Conservation (phyloP, 2,797 vertebrate species). For the Sebastes diaconus region DNA sequence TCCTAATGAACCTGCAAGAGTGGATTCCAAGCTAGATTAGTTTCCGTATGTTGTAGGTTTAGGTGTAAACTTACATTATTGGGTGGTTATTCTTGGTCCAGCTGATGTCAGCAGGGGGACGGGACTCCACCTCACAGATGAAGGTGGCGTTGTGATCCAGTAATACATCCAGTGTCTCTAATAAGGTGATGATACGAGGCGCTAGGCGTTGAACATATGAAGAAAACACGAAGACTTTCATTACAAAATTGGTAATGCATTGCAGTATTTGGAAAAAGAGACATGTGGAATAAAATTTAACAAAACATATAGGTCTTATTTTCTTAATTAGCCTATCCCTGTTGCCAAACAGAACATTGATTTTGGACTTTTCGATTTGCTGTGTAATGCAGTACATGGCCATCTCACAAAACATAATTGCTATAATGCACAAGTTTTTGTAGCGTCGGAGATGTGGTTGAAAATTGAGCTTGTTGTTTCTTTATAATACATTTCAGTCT, state of each 20-base stretch:
- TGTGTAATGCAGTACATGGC: not conserved
- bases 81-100: slow-evolving; percentile 97
- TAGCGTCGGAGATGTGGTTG: too few species aligned
- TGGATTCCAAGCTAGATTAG: not conserved
- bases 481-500: not conserved
- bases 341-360: not conserved
- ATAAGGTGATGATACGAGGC: slow-evolving; percentile 89
- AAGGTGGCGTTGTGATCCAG: slow-evolving; percentile 95
- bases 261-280: not conserved
- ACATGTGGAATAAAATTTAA: not conserved
- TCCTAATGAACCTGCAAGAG: not conserved
- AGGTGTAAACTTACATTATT: slow-evolving; percentile 86
- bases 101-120: slow-evolving; percentile 89
- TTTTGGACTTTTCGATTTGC: not conserved
- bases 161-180: slow-evolving; percentile 92
- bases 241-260: not conserved
- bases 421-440: not conserved
- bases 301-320: not conserved
- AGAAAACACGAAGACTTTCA: not conserved
- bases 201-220: slow-evolving; percentile 71
- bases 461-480: not conserved
- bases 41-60: not conserved
- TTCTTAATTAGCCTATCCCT: not conserved
- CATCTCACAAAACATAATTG: not conserved
- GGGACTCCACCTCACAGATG: slow-evolving; percentile 94